Percentiles rank a stretch among this genome's conserved stretches.
These are phyloP conservation scores for Sminthopsis crassicaudata DNA, from an alignment of 2,113 vertebrate genomes.

Conservation along the genomic window DNA sequence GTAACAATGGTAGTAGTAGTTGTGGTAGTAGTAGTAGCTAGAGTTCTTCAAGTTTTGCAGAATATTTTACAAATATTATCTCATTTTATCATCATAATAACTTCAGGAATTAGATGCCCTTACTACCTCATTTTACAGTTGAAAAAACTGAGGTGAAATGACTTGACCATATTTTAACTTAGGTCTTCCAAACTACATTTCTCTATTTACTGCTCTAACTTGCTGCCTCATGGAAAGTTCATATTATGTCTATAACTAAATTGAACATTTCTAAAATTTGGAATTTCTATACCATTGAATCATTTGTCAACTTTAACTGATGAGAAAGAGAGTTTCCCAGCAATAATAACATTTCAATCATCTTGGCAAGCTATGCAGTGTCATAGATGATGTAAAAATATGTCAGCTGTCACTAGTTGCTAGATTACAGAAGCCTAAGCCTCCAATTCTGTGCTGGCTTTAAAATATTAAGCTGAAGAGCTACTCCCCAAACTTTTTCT, in stretches of 20 bases:
- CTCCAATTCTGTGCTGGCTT: not conserved
- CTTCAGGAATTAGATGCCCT: not conserved
- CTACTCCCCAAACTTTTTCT: not conserved
- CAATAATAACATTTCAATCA: not conserved
- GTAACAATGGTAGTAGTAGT: not conserved
- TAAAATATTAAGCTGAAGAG: not conserved
- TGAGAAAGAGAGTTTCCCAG: not conserved
- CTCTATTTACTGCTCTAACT: not conserved
- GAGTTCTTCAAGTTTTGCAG: not conserved
- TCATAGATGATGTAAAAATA: not conserved
- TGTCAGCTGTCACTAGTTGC: not conserved
- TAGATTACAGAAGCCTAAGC: not conserved
- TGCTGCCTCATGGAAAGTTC: not conserved
- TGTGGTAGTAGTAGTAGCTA: not conserved
- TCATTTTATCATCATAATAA: not conserved
- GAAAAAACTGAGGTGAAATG: not conserved
- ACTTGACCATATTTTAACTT: not conserved
- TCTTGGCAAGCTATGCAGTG: not conserved
- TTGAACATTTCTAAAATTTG: not conserved
- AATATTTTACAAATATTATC: not conserved
- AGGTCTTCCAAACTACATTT: not conserved
- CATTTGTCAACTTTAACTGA: not conserved
- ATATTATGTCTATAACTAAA: not conserved
- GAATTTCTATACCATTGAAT: not conserved
- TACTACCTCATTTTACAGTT: not conserved